A percentile compares a stretch with the other conserved stretches of the same genome.
phyloP scores from a whole-genome alignment of 2,888 invertebrate genomes.

The Neuroscelio doddi region DNA sequence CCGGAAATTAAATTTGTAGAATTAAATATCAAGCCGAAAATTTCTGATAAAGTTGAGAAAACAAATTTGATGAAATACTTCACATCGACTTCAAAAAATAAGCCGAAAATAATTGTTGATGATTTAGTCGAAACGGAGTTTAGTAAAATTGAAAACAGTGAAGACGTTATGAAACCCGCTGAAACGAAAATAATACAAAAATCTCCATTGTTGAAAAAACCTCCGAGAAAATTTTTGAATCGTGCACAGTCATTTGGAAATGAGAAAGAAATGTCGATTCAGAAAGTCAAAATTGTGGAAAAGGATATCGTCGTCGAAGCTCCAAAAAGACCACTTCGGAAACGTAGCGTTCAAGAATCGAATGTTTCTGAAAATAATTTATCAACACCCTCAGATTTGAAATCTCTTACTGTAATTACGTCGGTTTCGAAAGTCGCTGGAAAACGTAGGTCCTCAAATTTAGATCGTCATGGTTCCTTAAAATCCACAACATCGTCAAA shows the following conservation, averaged over 20 bases:
- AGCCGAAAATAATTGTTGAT: background rate
- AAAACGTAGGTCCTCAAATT: too few species aligned
- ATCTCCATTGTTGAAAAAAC: conserved; percentile 23
- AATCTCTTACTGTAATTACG: too few species aligned
- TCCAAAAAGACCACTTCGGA: conserved; percentile 57
- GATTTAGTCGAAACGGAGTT: conserved; percentile 29
- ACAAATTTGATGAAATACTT: conserved; percentile 67
- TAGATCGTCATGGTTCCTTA: background rate
- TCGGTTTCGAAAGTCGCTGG: too few species aligned
- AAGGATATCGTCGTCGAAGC: conserved; percentile 47
- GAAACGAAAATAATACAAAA: conserved; percentile 19
- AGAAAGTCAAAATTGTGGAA: conserved; percentile 52
- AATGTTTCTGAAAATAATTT: conserved; percentile 7
- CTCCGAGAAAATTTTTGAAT: conserved; percentile 29
- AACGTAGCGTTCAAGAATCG: conserved; percentile 45
- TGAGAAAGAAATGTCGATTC: too few species aligned
- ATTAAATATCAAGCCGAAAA: conserved; percentile 58
- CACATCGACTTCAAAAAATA: conserved; percentile 11
- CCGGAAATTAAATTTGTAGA: conserved; percentile 47
- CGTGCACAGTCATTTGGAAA: conserved; percentile 28
- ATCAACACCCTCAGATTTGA: too few species aligned
- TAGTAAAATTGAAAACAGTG: conserved; percentile 29
- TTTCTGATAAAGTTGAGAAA: conserved; percentile 60
- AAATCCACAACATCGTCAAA: background rate
- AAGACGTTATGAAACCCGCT: conserved; percentile 7